phyloP scores from a whole-genome alignment of 2,888 invertebrate species.

The Apamea sordens region DNA sequence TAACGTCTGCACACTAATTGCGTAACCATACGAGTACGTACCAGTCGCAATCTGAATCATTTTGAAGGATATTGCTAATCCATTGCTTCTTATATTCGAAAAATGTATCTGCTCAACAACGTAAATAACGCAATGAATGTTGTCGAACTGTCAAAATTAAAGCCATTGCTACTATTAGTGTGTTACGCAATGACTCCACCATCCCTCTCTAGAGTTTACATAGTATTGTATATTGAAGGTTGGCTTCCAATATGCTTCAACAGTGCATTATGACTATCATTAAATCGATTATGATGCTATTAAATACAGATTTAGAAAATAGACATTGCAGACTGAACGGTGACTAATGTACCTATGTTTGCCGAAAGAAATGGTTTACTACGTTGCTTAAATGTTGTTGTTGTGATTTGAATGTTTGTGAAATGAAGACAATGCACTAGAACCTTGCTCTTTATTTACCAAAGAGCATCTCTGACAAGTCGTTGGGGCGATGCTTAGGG shows the following conservation, averaged over 20 bases:
- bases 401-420: neutral
- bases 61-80: neutral
- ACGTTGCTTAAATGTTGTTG: neutral
- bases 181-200: neutral
- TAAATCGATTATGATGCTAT: conserved; percentile 40
- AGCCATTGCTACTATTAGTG: neutral
- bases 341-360: conserved; percentile 8
- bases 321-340: neutral
- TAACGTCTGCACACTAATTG: neutral
- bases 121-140: neutral
- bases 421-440: neutral
- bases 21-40: neutral
- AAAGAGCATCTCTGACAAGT: neutral
- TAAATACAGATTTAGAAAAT: conserved; percentile 35
- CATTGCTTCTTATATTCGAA: neutral
- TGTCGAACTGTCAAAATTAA: neutral
- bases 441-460: neutral
- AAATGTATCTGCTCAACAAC: neutral
- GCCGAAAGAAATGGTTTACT: neutral
- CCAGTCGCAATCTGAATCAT: no score
- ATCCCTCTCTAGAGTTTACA: neutral
- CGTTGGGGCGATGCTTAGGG: neutral
- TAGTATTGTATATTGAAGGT: neutral
- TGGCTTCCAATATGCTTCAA: neutral
- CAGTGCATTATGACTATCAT: conserved; percentile 24